phyloP scores from a whole-genome alignment of 2,113 vertebrate genomes.

The Nerophis ophidion region DNA sequence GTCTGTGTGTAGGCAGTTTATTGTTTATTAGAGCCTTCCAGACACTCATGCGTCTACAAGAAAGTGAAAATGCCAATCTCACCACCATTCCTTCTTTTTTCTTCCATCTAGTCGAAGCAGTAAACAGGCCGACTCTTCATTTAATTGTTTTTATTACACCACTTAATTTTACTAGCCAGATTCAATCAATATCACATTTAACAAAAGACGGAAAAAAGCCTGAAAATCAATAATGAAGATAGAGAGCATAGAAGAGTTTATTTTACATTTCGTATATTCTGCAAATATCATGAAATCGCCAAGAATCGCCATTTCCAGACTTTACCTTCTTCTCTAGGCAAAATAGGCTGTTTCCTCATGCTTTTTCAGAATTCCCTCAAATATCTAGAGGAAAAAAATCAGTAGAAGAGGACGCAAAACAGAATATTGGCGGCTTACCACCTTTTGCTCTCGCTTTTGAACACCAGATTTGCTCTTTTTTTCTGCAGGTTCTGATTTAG shows the following conservation, averaged over 20 bases:
- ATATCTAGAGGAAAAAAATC: no score
- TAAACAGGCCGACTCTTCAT: conserved; percentile 21
- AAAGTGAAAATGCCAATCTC: conserved; percentile 46
- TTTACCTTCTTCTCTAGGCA: neutral
- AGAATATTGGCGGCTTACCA: no score
- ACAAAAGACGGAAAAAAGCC: conserved; percentile 27
- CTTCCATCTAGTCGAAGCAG: neutral
- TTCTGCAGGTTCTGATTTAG: no score
- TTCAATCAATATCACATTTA: conserved; percentile 56
- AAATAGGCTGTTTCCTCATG: no score
- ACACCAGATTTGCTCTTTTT: no score
- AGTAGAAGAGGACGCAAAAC: no score
- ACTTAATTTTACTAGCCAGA: conserved; percentile 44
- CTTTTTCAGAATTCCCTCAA: no score
- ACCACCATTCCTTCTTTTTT: neutral
- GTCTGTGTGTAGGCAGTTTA: conserved; percentile 16
- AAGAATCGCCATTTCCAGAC: neutral
- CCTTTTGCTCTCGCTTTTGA: no score
- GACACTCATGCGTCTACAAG: conserved; percentile 25
- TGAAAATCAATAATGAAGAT: conserved; percentile 29
- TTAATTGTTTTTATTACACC: conserved; percentile 18
- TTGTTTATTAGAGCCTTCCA: conserved; percentile 29
- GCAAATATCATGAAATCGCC: neutral
- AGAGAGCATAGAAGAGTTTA: conserved; percentile 7
- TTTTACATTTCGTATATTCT: no score